phyloP scores from a whole-genome alignment of 2,888 invertebrate genomes.

The Dynastes tityus region DNA sequence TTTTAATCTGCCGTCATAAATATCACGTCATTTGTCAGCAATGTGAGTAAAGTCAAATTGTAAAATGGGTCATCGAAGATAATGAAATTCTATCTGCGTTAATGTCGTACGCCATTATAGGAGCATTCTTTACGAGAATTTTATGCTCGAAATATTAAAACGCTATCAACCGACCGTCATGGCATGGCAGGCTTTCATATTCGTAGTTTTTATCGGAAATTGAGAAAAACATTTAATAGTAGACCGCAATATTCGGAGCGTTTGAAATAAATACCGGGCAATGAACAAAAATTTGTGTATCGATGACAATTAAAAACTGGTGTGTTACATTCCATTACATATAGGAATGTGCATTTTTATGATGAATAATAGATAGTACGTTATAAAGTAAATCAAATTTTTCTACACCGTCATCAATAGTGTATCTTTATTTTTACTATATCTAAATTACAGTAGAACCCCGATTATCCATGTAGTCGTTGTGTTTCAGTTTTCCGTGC shows the following conservation, averaged over 20 bases:
- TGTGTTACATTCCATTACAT: too few species aligned
- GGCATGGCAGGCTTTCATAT: background rate
- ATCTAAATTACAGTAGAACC: too few species aligned
- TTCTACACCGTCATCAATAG: too few species aligned
- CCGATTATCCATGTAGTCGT: too few species aligned
- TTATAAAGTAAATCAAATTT: too few species aligned
- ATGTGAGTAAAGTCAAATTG: constrained; percentile 9
- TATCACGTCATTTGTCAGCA: constrained; percentile 9
- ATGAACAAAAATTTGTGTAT: background rate
- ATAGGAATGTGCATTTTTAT: too few species aligned
- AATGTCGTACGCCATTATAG: background rate
- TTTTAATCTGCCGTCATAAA: constrained; percentile 16
- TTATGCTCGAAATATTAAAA: constrained; percentile 26
- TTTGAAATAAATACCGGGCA: background rate
- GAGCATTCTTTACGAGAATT: background rate
- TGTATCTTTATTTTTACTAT: too few species aligned
- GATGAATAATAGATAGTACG: too few species aligned
- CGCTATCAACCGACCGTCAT: background rate
- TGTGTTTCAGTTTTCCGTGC: too few species aligned
- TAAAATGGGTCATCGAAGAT: constrained; percentile 31
- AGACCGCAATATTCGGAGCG: background rate
- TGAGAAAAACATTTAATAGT: background rate
- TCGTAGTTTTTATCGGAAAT: constrained; percentile 8
- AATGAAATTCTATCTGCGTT: constrained; percentile 27
- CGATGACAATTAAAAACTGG: too few species aligned